Evolutionary conservation across 2,888 invertebrate genomes (phyloP), one percentile per base, ranked within the genome.

Genomic region (Nomada ruficornis): DNA sequence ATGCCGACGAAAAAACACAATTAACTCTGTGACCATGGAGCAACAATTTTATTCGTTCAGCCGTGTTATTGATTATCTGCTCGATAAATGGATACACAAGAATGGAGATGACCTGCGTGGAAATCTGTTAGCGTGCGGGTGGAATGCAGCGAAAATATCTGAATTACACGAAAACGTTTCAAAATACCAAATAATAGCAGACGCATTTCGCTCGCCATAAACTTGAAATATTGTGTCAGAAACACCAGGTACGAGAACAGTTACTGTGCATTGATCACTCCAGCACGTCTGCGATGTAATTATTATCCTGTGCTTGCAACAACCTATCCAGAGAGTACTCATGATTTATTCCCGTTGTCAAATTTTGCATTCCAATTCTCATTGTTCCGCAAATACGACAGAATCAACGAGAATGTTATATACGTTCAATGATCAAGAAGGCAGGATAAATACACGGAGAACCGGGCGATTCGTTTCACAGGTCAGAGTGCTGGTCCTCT

Each of bases 1-100:
- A 29, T 11, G n/a, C 2, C 20, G 54, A 47, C 57, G 57, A 72
- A 79, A 77, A 74, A 71, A 71, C 57, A n/a, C 67, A 60, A 83
- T 80, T 80, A 83, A 78, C 69, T 52, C 64, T 55, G 52, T 42
- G 69, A 42, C 36, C 52, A 20, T 44, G 23, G 44, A 42, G 54
- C 44, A 18, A 36, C 64, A 80, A 75, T 78, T 63, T 68, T 18
- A n/a, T 26, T n/a, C 64, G 60, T 50, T 1, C 10, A 20, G 59
- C 62, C 57, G 64, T 57, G 62, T 80, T 80, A 83, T 84, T 62
- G 80, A 84, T 83, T 65, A 69, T 36, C 71, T 4, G 64, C 4
- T 23, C 11, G 62, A 85, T 75, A 69, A 54, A 74, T 70, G 59
- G 36, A 73, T 73, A 59, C 60, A 68, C 26, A 18, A 67, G n/a